phyloP scores from a whole-genome alignment of 2,888 invertebrate genomes.

The Eucera pruinosa region DNA sequence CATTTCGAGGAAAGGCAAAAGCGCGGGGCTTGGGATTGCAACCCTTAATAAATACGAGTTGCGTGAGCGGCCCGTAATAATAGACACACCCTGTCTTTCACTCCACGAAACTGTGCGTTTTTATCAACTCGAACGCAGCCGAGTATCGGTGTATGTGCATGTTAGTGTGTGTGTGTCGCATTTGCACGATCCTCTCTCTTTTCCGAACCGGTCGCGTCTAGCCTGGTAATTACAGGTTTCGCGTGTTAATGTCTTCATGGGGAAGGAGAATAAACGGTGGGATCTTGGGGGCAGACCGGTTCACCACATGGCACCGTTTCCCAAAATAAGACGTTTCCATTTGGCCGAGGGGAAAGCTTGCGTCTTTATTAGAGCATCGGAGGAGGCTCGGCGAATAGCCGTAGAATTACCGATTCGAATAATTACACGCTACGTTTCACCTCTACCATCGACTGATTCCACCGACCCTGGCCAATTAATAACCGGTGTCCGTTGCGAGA shows the following conservation, averaged over 20 bases:
- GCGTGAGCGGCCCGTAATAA: conserved; percentile 57
- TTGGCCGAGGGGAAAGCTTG: conserved; percentile 16
- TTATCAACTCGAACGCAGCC: conserved; percentile 27
- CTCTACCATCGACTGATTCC: conserved; percentile 29
- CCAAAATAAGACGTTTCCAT: conserved; percentile 52
- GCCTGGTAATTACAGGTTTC: conserved; percentile 74
- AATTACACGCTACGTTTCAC: conserved; percentile 65
- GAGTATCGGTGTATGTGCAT: conserved; percentile 39
- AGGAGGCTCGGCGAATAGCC: conserved; percentile 4
- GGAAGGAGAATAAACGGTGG: conserved; percentile 39
- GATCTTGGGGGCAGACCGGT: conserved; percentile 62
- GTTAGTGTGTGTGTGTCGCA: too few relatives aligned
- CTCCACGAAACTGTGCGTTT: conserved; percentile 49
- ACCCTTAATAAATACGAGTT: conserved; percentile 58
- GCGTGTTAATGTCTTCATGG: conserved; percentile 79
- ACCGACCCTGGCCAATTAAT: conserved; percentile 46
- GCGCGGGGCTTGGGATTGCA: neutral
- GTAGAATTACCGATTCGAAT: conserved; percentile 54
- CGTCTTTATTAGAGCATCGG: conserved; percentile 36
- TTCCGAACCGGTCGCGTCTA: conserved; percentile 31
- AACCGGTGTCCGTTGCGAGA: conserved; percentile 40
- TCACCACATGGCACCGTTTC: conserved; percentile 62
- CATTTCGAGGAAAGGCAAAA: conserved; percentile 56
- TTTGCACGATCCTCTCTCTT: neutral
- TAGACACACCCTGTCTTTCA: conserved; percentile 50